phyloP scores from a whole-genome alignment of 2,113 vertebrate genomes.

The Eurystomus gularis region DNA sequence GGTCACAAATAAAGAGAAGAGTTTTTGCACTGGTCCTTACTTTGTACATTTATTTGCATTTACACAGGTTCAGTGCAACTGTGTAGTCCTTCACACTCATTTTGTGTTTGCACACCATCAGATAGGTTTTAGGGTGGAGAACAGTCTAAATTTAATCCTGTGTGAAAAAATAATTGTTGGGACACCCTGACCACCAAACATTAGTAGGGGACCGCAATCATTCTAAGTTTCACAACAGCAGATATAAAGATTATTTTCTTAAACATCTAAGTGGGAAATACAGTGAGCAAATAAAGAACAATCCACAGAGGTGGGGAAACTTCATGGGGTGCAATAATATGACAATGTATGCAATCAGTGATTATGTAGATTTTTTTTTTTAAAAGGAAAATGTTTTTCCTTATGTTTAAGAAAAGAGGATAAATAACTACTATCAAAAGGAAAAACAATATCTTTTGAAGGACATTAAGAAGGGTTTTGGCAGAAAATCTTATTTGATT shows the following conservation, averaged over 20 bases:
- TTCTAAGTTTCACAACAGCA: background rate
- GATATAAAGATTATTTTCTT: background rate
- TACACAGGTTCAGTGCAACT: background rate
- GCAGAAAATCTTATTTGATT: background rate
- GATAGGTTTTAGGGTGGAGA: background rate
- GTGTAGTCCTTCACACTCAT: background rate
- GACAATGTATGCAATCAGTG: accelerated
- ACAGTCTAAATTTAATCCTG: background rate
- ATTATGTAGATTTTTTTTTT: background rate
- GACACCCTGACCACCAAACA: background rate
- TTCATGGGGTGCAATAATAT: background rate
- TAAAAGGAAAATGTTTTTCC: background rate
- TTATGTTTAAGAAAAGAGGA: background rate
- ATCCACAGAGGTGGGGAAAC: background rate
- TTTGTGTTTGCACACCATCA: background rate
- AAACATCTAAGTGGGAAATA: background rate
- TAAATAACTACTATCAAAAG: background rate
- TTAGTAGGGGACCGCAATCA: background rate
- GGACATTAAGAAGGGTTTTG: background rate
- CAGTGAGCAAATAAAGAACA: background rate
- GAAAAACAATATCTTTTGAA: background rate
- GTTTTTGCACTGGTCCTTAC: background rate
- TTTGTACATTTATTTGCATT: background rate
- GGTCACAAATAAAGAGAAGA: background rate
- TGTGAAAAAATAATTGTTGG: background rate